Evolutionary conservation across 2,888 invertebrate genomes (phyloP).

Genomic region (Malthinus seriepunctatus): DNA sequence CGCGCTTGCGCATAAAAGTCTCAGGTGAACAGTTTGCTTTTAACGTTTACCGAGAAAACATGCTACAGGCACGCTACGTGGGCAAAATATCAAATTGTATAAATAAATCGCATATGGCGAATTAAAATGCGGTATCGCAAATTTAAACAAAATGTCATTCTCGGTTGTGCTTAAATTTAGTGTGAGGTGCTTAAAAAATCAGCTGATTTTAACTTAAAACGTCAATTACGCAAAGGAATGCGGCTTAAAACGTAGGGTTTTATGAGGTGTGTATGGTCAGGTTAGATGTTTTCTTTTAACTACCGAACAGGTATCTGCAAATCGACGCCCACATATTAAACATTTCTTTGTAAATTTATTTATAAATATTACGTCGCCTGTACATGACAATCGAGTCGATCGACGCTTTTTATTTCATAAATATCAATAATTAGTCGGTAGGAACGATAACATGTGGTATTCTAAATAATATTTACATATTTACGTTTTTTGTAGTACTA

Average conservation of each 20-base stretch:
- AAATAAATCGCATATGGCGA: conserved; percentile 42
- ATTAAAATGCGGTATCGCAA: conserved; percentile 42
- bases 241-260: conserved; percentile 27
- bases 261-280: conserved; percentile 31
- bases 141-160: conserved; percentile 31
- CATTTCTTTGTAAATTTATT: conserved; percentile 16
- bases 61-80: conserved; percentile 41
- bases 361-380: conserved; percentile 30
- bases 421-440: not conserved
- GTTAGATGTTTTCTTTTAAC: conserved; percentile 28
- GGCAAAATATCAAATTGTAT: conserved; percentile 35
- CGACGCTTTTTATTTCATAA: not conserved
- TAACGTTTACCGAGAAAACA: conserved; percentile 39
- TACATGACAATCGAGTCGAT: conserved; percentile 7
- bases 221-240: conserved; percentile 31
- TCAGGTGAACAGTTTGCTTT: conserved; percentile 44
- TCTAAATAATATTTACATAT: too few species aligned
- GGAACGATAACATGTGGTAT: too few species aligned
- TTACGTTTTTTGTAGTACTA: not conserved
- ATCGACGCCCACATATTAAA: conserved; percentile 22
- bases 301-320: conserved; percentile 24
- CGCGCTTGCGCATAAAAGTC: conserved; percentile 35
- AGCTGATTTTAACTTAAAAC: conserved; percentile 28
- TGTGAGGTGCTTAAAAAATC: conserved; percentile 32
- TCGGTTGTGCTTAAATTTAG: conserved; percentile 29